Evolutionary conservation across 2,113 vertebrate species (phyloP).

Genomic region (Oenanthe oenanthe): DNA sequence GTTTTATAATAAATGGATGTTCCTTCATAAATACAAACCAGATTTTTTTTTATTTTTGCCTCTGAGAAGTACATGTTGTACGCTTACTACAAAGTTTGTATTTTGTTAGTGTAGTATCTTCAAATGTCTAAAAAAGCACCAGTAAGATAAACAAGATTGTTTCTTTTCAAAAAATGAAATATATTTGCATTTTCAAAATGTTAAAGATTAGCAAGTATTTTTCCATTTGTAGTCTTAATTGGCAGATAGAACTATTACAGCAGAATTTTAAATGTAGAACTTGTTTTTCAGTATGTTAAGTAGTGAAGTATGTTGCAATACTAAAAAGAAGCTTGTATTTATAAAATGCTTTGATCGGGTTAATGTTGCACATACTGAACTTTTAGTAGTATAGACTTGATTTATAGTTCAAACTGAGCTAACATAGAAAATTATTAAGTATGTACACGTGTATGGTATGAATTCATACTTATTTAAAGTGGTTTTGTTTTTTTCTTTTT

Average conservation of each 20-base stretch:
- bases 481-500: neutral
- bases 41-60: slow-evolving; percentile 65
- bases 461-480: slow-evolving; percentile 72
- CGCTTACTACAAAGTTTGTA: slow-evolving; percentile 71
- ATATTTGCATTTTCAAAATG: slow-evolving; percentile 75
- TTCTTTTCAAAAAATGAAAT: slow-evolving; percentile 69
- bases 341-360: slow-evolving; percentile 75
- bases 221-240: slow-evolving; percentile 72
- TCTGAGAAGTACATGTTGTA: slow-evolving; percentile 70
- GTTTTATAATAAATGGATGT: slow-evolving; percentile 81
- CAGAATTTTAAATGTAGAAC: slow-evolving; percentile 70
- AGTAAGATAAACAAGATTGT: slow-evolving; percentile 59
- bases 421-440: slow-evolving; percentile 12
- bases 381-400: slow-evolving; percentile 67
- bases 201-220: slow-evolving; percentile 77
- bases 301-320: slow-evolving; percentile 72
- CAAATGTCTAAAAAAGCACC: slow-evolving; percentile 46
- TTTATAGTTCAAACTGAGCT: slow-evolving; percentile 70
- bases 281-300: slow-evolving; percentile 70
- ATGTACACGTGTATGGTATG: slow-evolving; percentile 53
- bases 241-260: slow-evolving; percentile 68
- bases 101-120: slow-evolving; percentile 68
- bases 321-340: slow-evolving; percentile 75
- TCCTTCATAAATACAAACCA: slow-evolving; percentile 52
- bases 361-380: slow-evolving; percentile 69